Percentiles rank a stretch among this genome's conserved stretches.
phyloP scores from a whole-genome alignment of 2,797 vertebrate genomes.

The Tenualosa thibaudeaui region DNA sequence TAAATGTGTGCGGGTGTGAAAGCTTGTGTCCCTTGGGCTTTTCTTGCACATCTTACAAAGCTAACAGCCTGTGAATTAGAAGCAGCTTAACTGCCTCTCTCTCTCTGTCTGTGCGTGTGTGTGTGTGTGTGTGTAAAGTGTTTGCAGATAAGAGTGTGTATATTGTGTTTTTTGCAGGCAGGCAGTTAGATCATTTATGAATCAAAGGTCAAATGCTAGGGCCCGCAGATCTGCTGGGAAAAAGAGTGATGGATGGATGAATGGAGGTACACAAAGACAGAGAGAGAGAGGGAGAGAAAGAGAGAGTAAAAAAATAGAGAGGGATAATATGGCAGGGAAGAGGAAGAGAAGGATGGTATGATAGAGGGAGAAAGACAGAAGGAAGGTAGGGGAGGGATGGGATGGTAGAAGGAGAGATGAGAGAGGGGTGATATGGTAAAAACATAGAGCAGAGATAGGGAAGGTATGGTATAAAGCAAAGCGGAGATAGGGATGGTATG shows the following conservation, averaged over 20 bases:
- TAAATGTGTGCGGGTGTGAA: background rate
- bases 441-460: no score
- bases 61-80: background rate
- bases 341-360: no score
- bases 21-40: background rate
- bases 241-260: background rate
- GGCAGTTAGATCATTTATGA: background rate
- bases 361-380: no score
- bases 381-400: no score
- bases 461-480: no score
- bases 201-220: background rate
- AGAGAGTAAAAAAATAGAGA: background rate
- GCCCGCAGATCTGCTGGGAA: background rate
- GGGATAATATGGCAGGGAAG: no score
- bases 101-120: background rate
- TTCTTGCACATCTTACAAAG: background rate
- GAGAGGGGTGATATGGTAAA: no score
- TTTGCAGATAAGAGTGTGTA: background rate
- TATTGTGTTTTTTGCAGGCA: background rate
- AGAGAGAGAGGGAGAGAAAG: background rate
- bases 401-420: no score
- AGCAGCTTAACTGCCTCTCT: background rate
- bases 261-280: background rate
- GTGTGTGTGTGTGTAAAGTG: background rate
- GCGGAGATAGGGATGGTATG: no score